phyloP scores from a whole-genome alignment of 2,113 vertebrate species.

The Oreotrochilus melanogaster region DNA sequence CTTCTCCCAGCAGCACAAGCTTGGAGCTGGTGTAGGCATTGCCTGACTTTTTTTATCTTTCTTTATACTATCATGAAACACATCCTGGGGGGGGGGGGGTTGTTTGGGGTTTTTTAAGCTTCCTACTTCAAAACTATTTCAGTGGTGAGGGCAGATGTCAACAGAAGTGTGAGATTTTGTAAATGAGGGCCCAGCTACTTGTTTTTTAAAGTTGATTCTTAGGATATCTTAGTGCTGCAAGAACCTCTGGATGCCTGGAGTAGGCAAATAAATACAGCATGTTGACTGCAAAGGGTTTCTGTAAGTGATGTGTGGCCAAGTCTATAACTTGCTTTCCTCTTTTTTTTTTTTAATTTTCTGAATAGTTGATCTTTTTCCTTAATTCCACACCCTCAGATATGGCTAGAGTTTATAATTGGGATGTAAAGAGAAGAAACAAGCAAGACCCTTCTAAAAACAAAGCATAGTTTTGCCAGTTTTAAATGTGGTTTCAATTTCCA shows the following conservation, averaged over 20 bases:
- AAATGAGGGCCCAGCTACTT: background rate
- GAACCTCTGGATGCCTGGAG: background rate
- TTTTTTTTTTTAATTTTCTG: background rate
- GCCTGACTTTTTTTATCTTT: background rate
- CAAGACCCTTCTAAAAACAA: conserved; percentile 90
- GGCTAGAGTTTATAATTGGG: conserved; percentile 99
- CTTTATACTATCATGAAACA: background rate
- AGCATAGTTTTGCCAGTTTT: conserved; percentile 82
- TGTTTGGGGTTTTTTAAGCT: background rate
- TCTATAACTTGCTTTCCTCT: background rate
- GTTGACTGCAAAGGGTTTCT: background rate
- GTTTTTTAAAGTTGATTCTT: background rate
- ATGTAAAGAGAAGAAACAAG: conserved; percentile 97
- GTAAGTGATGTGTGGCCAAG: background rate
- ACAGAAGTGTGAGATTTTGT: background rate
- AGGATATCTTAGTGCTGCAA: background rate
- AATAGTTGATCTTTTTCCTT: conserved; percentile 72
- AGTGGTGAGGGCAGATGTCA: background rate
- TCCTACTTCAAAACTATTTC: background rate
- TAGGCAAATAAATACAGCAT: background rate
- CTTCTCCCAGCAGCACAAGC: background rate
- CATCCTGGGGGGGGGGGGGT: background rate
- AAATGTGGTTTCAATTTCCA: conserved; percentile 82
- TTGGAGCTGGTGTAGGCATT: background rate
- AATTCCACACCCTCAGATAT: conserved; percentile 87